These are phyloP conservation scores for Terrapene triunguis DNA, from an alignment of 2,113 vertebrate genomes.

Conservation along the genomic window DNA sequence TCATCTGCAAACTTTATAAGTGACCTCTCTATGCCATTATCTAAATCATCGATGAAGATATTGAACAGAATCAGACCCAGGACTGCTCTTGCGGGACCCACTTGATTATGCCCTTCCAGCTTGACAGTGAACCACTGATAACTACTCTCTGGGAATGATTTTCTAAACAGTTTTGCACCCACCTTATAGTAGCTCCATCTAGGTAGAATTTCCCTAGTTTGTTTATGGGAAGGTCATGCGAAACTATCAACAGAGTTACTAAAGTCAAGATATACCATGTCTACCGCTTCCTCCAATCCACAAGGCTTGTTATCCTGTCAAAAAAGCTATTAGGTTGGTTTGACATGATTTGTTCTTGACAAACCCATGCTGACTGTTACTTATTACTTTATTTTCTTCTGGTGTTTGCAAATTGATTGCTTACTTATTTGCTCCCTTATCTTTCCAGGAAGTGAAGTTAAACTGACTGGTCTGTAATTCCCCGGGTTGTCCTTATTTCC, in stretches of 20 bases:
- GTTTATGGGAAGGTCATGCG: not conserved
- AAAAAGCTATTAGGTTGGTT: not conserved
- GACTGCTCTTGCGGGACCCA: not conserved
- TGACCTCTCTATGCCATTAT: not conserved
- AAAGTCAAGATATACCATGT: not conserved
- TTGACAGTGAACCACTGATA: not conserved
- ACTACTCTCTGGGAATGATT: not conserved
- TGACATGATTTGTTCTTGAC: not conserved
- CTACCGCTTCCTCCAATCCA: not conserved
- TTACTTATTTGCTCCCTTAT: not conserved
- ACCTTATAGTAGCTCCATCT: not conserved
- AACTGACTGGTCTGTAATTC: not conserved
- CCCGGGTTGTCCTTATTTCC: too few species aligned
- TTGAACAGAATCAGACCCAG: not conserved
- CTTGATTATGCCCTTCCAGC: not conserved
- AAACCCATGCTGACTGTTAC: not conserved
- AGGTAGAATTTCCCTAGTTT: not conserved
- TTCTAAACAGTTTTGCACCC: not conserved
- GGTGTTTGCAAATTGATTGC: not conserved
- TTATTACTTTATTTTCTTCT: not conserved
- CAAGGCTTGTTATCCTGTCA: not conserved
- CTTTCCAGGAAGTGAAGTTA: not conserved
- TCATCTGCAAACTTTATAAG: not conserved
- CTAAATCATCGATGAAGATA: not conserved
- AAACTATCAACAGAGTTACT: not conserved